Base-by-base conservation (phyloP, 1,140 invertebrate species). In the Tribolium castaneum region DNA sequence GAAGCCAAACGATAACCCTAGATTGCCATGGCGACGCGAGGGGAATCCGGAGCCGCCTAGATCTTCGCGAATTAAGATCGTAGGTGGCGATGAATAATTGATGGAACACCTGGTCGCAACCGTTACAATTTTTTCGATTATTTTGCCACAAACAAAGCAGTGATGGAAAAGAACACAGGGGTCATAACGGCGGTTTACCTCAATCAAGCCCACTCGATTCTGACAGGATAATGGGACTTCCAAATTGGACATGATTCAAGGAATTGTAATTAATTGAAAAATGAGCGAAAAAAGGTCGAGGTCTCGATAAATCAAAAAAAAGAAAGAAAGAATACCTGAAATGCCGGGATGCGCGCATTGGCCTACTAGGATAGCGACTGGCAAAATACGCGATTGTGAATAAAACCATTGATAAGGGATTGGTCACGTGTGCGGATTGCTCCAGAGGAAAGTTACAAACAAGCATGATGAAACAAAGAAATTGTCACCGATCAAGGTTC, bases 141-240 rank as follows among this genome's bases (percentile, higher is more conserved):
- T 54, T 50, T 50, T 50, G 49, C 49, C 49, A 30, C 16, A 19
- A 19, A 19, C 16, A 19, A 19, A 19, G 16, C 16, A 30, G 25
- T 30, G 16, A 19, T 19, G 16, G 16, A 30, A 30, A 30, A 30
- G 25, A 30, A 30, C 25, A 30, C 25, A 30, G 39, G 51, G 51
- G 51, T 52, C 12, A 14, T 7, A 52, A 16, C 6, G 51, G 51
- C 16, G 51, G 51, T 52, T 52, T 52, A 19, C 51, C 51, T 52
- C 51, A 52, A 45, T 45, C 39, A 45, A 45, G 51, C 51, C 51
- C 51, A 52, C 51, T n/a, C 10, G 49, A 30, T 30, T 30, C 49
- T 52, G 51, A 14, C 5, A 52, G 51, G 51, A 52, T 52, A 52
- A 52, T 52, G 51, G 51, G 51, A 52, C 51, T 52, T 52, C 51